Percentiles rank a stretch among this genome's conserved stretches.
Evolutionary conservation across 2,888 invertebrate genomes (phyloP).

Genomic region (Lapara coniferarum): DNA sequence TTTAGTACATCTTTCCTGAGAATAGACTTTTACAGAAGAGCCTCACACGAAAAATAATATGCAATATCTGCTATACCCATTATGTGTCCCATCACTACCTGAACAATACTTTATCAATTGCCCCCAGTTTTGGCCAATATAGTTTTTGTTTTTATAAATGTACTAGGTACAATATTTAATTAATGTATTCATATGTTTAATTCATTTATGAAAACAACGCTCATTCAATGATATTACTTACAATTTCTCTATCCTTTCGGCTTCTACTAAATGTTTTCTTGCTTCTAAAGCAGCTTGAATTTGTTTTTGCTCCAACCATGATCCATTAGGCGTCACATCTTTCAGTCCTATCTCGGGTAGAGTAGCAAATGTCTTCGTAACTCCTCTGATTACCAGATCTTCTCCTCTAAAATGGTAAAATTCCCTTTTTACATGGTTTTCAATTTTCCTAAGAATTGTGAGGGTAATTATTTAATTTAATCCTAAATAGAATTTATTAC

Average conservation of each 20-base stretch:
- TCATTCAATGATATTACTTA: constrained; percentile 42
- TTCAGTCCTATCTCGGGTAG: constrained; percentile 82
- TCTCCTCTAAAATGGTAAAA: constrained; percentile 58
- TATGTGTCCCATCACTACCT: too few relatives aligned
- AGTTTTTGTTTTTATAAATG: too few relatives aligned
- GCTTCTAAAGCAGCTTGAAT: constrained; percentile 81
- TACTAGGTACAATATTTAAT: not conserved
- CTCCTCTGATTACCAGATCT: constrained; percentile 65
- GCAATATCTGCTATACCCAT: too few relatives aligned
- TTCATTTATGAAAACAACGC: constrained; percentile 47
- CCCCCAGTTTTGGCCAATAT: too few relatives aligned
- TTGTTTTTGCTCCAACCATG: constrained; percentile 85
- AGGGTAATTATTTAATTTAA: constrained; percentile 2
- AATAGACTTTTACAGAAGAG: too few relatives aligned
- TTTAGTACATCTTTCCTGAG: too few relatives aligned
- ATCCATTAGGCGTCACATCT: constrained; percentile 79
- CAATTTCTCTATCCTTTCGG: constrained; percentile 84
- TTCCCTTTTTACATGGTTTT: not conserved
- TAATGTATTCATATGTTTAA: constrained; percentile 47
- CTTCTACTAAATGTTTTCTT: constrained; percentile 77
- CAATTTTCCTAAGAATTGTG: not conserved
- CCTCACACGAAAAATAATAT: too few relatives aligned
- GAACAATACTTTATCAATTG: too few relatives aligned
- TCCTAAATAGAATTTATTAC: constrained; percentile 29
- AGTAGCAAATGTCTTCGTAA: constrained; percentile 68